A percentile compares a stretch with the other conserved stretches of the same genome.
phyloP scores from a whole-genome alignment of 1,140 invertebrate genomes.

The Meloidogyne chitwoodi region DNA sequence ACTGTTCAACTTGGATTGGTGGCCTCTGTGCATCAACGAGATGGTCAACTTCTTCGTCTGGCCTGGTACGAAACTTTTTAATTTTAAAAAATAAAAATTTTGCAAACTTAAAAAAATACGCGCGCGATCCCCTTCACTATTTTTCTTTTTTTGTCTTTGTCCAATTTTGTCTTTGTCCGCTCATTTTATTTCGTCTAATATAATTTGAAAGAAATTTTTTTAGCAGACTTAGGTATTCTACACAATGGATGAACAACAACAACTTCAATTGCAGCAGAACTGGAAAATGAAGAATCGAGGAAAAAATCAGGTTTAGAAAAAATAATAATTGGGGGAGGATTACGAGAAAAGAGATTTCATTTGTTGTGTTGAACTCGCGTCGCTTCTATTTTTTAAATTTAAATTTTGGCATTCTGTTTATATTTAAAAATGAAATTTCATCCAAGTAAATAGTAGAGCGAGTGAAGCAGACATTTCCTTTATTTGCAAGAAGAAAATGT shows the following conservation, averaged over 20 bases:
- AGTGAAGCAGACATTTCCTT: background rate
- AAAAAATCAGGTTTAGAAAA: no score
- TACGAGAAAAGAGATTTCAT: no score
- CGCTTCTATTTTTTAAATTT: background rate
- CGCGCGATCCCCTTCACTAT: background rate
- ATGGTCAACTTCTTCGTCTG: background rate
- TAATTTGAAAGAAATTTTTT: background rate
- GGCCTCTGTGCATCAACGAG: no score
- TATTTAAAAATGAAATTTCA: background rate
- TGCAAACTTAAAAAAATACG: background rate
- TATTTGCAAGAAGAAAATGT: background rate
- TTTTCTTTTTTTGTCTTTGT: background rate
- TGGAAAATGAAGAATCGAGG: background rate
- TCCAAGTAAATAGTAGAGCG: background rate
- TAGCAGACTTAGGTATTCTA: background rate
- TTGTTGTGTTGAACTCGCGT: background rate
- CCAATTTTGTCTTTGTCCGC: background rate
- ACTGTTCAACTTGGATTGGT: background rate
- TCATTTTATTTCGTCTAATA: background rate
- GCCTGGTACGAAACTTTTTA: background rate
- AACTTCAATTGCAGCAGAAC: no score
- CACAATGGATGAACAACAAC: background rate
- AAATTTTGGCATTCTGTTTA: background rate
- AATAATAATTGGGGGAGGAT: no score
- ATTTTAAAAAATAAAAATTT: background rate